phyloP scores from a whole-genome alignment of 2,113 vertebrate genomes.

The Pyrgilauda ruficollis region DNA sequence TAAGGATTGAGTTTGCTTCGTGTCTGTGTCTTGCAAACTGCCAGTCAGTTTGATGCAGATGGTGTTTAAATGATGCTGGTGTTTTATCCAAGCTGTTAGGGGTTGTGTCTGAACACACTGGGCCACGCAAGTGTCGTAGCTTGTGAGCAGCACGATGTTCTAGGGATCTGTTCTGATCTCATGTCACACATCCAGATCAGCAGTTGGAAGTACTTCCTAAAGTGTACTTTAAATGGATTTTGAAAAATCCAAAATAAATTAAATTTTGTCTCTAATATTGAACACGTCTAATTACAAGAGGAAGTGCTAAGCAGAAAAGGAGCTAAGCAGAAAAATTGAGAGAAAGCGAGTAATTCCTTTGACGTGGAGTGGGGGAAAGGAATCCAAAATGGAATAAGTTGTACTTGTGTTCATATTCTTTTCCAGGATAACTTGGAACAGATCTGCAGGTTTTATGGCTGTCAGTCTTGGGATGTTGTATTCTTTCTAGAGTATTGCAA shows the following conservation, averaged over 20 bases:
- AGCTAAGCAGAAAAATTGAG: neutral
- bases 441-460: neutral
- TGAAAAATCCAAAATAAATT: neutral
- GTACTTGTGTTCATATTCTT: neutral
- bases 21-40: neutral
- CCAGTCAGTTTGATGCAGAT: neutral
- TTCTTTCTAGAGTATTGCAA: neutral
- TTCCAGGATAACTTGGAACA: neutral
- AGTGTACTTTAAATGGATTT: neutral
- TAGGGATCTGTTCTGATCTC: neutral
- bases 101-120: neutral
- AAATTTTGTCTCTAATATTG: neutral
- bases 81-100: neutral
- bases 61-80: neutral
- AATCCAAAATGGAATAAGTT: neutral
- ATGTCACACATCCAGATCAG: neutral
- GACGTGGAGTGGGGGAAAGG: neutral
- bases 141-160: neutral
- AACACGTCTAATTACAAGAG: neutral
- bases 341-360: neutral
- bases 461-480: neutral
- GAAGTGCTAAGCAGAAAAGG: neutral
- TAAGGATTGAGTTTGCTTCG: constrained; percentile 46
- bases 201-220: neutral
- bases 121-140: neutral